phyloP scores from a whole-genome alignment of 2,113 vertebrate species.

The Vidua macroura region DNA sequence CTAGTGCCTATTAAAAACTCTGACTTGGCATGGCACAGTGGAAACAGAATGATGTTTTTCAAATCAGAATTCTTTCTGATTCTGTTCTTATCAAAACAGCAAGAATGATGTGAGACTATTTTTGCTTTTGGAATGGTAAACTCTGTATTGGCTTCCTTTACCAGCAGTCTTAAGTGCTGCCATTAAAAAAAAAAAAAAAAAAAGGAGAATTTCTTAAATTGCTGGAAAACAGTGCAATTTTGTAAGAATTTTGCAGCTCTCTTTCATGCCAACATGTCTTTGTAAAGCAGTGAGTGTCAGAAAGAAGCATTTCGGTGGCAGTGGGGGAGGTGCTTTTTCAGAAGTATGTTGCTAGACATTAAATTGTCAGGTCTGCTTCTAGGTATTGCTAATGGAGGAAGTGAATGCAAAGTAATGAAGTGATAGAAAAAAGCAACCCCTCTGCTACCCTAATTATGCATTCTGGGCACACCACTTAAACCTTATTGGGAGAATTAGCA shows the following conservation, averaged over 20 bases:
- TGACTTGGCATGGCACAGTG: background rate
- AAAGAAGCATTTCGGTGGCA: background rate
- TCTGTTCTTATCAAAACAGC: background rate
- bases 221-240: background rate
- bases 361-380: constrained; percentile 23
- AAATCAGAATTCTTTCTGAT: background rate
- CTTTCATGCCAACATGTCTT: background rate
- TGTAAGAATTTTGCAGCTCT: background rate
- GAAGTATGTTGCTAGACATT: background rate
- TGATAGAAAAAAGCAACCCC: background rate
- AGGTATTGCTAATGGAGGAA: constrained; percentile 51
- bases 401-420: constrained; percentile 52
- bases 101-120: background rate
- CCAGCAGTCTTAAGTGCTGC: background rate
- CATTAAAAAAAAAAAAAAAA: background rate
- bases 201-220: background rate
- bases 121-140: background rate
- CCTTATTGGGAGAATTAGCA: constrained; percentile 22
- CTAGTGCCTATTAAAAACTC: background rate
- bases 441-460: constrained; percentile 25
- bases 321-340: constrained; percentile 9
- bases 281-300: background rate
- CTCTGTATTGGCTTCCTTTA: background rate
- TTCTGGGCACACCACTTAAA: constrained; percentile 17
- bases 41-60: background rate